phyloP scores from a whole-genome alignment of 2,797 vertebrate species.

The Micrastur ruficollis region DNA sequence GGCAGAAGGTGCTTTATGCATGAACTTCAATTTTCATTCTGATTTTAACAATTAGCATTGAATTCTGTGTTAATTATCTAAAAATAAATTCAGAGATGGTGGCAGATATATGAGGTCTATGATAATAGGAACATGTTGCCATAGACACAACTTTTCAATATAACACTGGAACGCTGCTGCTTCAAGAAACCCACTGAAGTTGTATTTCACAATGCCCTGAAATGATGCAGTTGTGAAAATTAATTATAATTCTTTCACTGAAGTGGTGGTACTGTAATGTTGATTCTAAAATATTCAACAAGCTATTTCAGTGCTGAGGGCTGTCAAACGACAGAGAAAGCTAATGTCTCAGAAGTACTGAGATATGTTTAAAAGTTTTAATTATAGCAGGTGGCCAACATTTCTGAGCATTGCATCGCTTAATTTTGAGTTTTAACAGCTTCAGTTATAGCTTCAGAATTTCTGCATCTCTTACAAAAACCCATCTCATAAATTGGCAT shows the following conservation, averaged over 20 bases:
- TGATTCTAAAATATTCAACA: conserved; percentile 45
- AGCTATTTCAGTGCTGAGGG: not conserved
- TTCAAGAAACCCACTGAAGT: conserved; percentile 50
- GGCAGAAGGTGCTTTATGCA: not conserved
- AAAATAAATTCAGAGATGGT: conserved; percentile 21
- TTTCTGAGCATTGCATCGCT: not conserved
- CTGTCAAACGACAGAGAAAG: conserved; percentile 34
- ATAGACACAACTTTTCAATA: conserved; percentile 70
- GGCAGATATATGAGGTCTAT: conserved; percentile 47
- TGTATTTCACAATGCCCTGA: conserved; percentile 51
- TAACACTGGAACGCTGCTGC: conserved; percentile 31
- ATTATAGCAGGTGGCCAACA: not conserved
- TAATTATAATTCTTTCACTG: conserved; percentile 59
- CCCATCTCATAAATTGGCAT: not conserved
- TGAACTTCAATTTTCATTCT: conserved; percentile 41
- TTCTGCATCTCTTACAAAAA: not conserved
- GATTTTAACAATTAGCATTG: conserved; percentile 20
- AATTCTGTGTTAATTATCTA: conserved; percentile 47
- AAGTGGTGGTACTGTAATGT: not conserved
- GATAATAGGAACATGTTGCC: conserved; percentile 66
- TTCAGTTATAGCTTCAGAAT: not conserved
- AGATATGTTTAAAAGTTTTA: conserved; percentile 5
- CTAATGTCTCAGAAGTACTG: not conserved
- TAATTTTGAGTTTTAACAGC: not conserved
- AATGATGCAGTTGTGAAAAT: conserved; percentile 59